These are phyloP conservation scores for Linnaemya tessellans DNA, from an alignment of 2,888 invertebrate species.

Conservation along the genomic window DNA sequence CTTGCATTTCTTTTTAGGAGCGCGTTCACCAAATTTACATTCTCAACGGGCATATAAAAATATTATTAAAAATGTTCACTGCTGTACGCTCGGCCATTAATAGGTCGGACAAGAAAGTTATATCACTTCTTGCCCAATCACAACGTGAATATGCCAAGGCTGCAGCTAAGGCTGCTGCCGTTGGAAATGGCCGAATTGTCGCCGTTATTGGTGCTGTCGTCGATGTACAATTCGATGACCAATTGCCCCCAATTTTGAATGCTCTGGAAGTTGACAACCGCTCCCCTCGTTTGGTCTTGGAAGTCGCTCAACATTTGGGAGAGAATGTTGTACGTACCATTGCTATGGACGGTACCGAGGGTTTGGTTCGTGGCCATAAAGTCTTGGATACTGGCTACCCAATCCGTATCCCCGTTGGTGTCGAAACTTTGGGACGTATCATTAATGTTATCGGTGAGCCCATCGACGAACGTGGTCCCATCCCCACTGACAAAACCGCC, in stretches of 20 bases:
- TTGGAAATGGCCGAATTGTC: constrained; percentile 85
- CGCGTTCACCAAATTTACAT: constrained; percentile 69
- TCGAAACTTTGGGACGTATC: constrained; percentile 94
- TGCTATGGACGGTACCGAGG: constrained; percentile 97
- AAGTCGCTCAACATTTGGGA: constrained; percentile 92
- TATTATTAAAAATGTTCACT: constrained; percentile 74
- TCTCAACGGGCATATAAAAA: constrained; percentile 63
- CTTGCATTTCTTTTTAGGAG: constrained; percentile 60
- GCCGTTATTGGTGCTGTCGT: constrained; percentile 98
- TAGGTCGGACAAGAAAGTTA: constrained; percentile 77
- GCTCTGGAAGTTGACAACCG: constrained; percentile 95
- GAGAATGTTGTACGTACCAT: constrained; percentile 94
- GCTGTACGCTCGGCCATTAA: constrained; percentile 75
- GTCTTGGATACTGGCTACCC: constrained; percentile 93
- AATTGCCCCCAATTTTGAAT: constrained; percentile 95
- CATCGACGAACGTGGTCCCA: constrained; percentile 93
- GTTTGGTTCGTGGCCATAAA: constrained; percentile 91
- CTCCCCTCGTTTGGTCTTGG: constrained; percentile 90
- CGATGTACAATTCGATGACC: constrained; percentile 96
- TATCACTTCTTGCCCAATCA: constrained; percentile 76
- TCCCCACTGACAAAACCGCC: constrained; percentile 89
- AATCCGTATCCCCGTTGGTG: constrained; percentile 95
- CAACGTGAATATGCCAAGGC: constrained; percentile 77
- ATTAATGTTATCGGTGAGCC: constrained; percentile 94
- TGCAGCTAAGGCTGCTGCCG: constrained; percentile 75